Conservation (phyloP, 2,113 vertebrate species). For the Tinamus guttatus region DNA sequence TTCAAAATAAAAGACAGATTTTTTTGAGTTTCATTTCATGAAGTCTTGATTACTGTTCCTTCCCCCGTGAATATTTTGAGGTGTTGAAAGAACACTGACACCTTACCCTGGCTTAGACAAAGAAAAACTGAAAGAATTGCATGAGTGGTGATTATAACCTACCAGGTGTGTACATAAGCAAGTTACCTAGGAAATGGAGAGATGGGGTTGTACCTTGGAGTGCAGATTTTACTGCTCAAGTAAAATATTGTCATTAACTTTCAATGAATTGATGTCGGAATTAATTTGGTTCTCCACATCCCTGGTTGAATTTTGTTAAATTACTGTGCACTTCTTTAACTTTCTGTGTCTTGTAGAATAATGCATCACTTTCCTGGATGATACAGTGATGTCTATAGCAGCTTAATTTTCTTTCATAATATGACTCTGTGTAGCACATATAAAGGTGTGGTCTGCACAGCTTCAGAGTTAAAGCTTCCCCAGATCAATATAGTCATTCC, state of each 20-base stretch:
- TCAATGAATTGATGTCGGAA: background rate
- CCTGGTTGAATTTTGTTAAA: constrained; percentile 5
- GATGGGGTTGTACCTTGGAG: background rate
- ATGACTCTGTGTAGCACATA: constrained; percentile 11
- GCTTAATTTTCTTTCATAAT: constrained; percentile 42
- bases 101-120: background rate
- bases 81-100: background rate
- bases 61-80: background rate
- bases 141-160: background rate
- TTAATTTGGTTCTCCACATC: constrained; percentile 11
- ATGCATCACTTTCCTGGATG: background rate
- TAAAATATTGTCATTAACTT: background rate
- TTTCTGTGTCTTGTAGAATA: constrained; percentile 14
- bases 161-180: background rate
- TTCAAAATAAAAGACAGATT: background rate
- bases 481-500: background rate
- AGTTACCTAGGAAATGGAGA: background rate
- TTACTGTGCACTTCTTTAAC: background rate
- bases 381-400: constrained; percentile 14
- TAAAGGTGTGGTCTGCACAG: constrained; percentile 18
- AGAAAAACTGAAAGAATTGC: background rate
- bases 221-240: background rate
- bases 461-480: constrained; percentile 31
- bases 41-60: background rate
- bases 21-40: background rate